Conservation (phyloP, 2,113 vertebrate species). For the Otocyon megalotis region DNA sequence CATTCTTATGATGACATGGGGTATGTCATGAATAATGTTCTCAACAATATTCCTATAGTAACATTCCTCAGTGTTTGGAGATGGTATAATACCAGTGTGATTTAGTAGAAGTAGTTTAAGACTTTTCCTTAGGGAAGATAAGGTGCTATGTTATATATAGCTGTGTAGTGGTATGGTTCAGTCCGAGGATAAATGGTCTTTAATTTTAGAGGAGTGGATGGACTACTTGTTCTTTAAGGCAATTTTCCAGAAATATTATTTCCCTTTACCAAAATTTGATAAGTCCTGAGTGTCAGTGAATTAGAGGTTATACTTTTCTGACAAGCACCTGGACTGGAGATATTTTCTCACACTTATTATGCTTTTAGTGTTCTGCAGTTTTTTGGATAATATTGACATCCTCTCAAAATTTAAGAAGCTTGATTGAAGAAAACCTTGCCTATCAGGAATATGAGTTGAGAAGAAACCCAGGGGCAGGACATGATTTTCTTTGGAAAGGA, state of each 20-base stretch:
- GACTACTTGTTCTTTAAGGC: conserved; percentile 11
- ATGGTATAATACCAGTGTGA: not conserved
- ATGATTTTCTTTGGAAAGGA: conserved; percentile 1
- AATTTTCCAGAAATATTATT: conserved; percentile 52
- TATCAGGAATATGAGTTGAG: not conserved
- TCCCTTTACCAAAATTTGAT: conserved; percentile 39
- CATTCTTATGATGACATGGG: not conserved
- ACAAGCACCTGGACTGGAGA: conserved; percentile 23
- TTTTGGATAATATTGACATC: not conserved
- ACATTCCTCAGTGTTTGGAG: not conserved
- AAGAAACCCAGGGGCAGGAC: not conserved
- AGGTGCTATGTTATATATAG: not conserved
- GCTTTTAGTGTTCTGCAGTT: not conserved
- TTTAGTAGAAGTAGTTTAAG: not conserved
- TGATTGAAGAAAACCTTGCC: not conserved
- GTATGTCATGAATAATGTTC: not conserved
- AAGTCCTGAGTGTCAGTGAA: not conserved
- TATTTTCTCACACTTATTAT: conserved; percentile 7
- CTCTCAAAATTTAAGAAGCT: conserved; percentile 7
- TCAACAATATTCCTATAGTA: not conserved
- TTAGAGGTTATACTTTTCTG: conserved; percentile 46
- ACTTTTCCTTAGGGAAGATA: not conserved
- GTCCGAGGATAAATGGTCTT: conserved; percentile 20
- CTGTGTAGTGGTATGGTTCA: not conserved
- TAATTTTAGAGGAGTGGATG: not conserved